Evolutionary conservation across 2,113 vertebrate genomes (phyloP).

Genomic region (Chitala chitala): DNA sequence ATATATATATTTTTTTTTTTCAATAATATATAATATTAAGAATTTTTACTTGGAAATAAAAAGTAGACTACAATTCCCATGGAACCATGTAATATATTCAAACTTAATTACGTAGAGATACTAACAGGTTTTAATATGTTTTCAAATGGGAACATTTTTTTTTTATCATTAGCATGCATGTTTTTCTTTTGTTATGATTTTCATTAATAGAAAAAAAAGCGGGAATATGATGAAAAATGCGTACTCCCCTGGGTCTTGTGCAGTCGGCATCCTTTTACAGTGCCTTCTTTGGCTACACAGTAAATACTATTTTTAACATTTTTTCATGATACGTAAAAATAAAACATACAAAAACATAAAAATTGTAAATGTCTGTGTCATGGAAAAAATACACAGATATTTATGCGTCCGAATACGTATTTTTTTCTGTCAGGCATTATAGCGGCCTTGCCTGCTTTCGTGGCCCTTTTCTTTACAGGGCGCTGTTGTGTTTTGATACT

Average conservation of each 20-base stretch:
- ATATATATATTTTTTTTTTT: too few species aligned
- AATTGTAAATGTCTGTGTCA: neutral
- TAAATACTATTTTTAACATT: neutral
- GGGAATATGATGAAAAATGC: constrained; percentile 13
- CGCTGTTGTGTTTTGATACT: constrained; percentile 44
- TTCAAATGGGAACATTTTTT: neutral
- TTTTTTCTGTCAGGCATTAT: constrained; percentile 40
- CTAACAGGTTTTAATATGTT: neutral
- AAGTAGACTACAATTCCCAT: constrained; percentile 24
- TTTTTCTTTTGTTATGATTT: neutral
- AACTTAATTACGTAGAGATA: neutral
- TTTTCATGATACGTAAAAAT: neutral
- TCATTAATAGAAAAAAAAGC: neutral
- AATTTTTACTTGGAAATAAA: neutral
- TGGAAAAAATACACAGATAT: neutral
- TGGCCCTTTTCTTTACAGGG: constrained; percentile 52
- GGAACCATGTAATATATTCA: neutral
- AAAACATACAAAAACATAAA: neutral
- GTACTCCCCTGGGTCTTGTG: neutral
- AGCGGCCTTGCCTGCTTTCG: constrained; percentile 4
- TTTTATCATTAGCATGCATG: neutral
- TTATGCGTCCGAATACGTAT: neutral
- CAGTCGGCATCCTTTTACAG: neutral
- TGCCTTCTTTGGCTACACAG: neutral
- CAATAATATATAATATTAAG: too few species aligned